phyloP scores from a whole-genome alignment of 1,140 invertebrate genomes.

The Drosophila nebulosa region DNA sequence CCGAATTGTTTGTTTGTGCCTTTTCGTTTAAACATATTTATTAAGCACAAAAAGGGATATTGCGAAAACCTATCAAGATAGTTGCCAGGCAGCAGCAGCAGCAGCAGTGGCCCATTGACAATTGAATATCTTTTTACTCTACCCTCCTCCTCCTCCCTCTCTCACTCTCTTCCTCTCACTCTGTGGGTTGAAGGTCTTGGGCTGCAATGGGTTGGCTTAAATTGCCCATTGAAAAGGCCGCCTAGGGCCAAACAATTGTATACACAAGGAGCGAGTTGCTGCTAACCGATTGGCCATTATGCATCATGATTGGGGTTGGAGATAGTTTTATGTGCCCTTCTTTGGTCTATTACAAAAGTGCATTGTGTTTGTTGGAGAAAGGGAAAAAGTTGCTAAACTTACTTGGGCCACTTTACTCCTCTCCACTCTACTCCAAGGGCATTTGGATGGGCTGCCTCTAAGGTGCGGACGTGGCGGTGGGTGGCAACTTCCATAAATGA shows the following conservation, averaged over 20 bases:
- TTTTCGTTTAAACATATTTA: constrained; percentile 51
- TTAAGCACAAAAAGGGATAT: constrained; percentile 60
- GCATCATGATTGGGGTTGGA: background rate
- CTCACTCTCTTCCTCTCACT: no score
- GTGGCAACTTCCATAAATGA: constrained; percentile 78
- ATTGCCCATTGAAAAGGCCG: constrained; percentile 70
- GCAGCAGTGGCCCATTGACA: constrained; percentile 37
- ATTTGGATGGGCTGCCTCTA: no score
- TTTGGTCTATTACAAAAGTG: background rate
- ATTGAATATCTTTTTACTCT: constrained; percentile 40
- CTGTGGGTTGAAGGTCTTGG: constrained; percentile 1
- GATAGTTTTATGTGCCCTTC: background rate
- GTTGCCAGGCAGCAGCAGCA: constrained; percentile 26
- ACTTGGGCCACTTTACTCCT: constrained; percentile 3
- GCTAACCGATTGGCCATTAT: constrained; percentile 30
- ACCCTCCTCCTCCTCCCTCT: no score
- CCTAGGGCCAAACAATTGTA: constrained; percentile 64
- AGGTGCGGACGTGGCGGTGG: constrained; percentile 42
- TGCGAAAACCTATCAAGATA: constrained; percentile 63
- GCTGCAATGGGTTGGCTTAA: constrained; percentile 37
- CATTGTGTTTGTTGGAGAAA: background rate
- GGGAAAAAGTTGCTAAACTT: constrained; percentile 68
- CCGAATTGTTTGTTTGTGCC: constrained; percentile 39
- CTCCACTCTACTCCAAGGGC: constrained; percentile 20
- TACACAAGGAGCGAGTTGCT: constrained; percentile 42